A percentile compares a stretch with the other conserved stretches of the same genome.
These are phyloP conservation scores for Vulpes ferrilata DNA, from an alignment of 2,113 vertebrate species.

Conservation along the genomic window DNA sequence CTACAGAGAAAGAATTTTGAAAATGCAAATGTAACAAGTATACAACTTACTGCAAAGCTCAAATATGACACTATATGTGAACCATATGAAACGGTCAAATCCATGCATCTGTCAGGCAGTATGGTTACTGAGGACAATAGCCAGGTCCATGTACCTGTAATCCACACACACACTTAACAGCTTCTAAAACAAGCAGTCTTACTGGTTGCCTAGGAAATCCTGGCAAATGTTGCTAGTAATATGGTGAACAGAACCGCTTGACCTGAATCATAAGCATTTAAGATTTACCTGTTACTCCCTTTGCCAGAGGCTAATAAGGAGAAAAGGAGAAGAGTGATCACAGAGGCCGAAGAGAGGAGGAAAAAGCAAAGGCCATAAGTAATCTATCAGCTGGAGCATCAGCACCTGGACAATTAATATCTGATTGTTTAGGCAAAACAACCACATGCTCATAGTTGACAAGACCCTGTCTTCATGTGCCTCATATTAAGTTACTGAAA, in stretches of 20 bases:
- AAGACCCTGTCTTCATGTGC: not conserved
- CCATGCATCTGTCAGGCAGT: not conserved
- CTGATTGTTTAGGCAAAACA: not conserved
- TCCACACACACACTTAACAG: not conserved
- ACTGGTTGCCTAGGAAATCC: not conserved
- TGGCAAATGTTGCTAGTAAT: not conserved
- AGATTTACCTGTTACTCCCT: not conserved
- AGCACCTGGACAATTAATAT: not conserved
- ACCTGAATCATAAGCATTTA: not conserved
- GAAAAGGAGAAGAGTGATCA: not conserved
- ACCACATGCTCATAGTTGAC: not conserved
- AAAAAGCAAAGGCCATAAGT: not conserved
- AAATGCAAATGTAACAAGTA: constrained; percentile 14
- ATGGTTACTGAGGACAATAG: not conserved
- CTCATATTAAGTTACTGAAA: constrained; percentile 17
- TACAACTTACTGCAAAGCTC: not conserved
- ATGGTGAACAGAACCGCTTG: not conserved
- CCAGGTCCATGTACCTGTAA: not conserved
- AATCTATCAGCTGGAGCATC: not conserved
- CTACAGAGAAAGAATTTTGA: constrained; percentile 39
- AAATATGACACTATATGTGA: not conserved
- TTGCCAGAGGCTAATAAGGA: not conserved
- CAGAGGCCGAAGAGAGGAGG: not conserved
- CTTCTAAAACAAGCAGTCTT: constrained; percentile 28
- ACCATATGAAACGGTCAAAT: not conserved